Evolutionary conservation across 1,140 invertebrate genomes (phyloP).

Genomic region (Calliopsis andreniformis): DNA sequence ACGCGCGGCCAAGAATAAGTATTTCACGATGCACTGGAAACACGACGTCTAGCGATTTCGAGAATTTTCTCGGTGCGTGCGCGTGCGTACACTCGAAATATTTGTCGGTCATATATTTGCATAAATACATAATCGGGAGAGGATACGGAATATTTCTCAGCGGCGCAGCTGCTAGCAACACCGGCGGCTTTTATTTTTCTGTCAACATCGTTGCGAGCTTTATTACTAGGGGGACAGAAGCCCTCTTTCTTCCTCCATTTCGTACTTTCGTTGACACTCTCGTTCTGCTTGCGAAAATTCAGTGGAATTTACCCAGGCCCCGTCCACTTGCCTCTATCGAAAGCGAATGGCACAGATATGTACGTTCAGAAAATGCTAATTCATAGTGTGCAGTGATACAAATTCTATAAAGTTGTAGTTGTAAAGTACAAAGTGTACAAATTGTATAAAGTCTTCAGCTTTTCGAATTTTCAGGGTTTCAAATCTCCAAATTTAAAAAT

Average conservation of each 20-base stretch:
- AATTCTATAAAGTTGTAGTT: too few species aligned
- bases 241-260: not conserved
- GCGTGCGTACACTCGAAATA: not conserved
- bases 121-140: slow-evolving; percentile 33
- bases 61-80: not conserved
- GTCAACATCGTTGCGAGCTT: slow-evolving; percentile 34
- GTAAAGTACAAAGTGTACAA: too few species aligned
- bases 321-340: not conserved
- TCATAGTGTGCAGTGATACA: too few species aligned
- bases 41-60: slow-evolving; percentile 4
- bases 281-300: not conserved
- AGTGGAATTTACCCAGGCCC: not conserved
- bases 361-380: too few species aligned
- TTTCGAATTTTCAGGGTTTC: too few species aligned
- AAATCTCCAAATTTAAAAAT: too few species aligned
- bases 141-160: slow-evolving; percentile 23
- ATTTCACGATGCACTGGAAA: not conserved
- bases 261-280: not conserved
- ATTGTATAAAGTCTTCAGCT: too few species aligned
- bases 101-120: slow-evolving; percentile 27
- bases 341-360: not conserved
- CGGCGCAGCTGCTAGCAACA: slow-evolving; percentile 29
- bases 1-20: not conserved
- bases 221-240: slow-evolving; percentile 16
- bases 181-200: slow-evolving; percentile 41